Evolutionary conservation across 1,140 invertebrate genomes (phyloP), one percentile per base, ranked within the genome.

Genomic region (Pogonognathellus flavescens): DNA sequence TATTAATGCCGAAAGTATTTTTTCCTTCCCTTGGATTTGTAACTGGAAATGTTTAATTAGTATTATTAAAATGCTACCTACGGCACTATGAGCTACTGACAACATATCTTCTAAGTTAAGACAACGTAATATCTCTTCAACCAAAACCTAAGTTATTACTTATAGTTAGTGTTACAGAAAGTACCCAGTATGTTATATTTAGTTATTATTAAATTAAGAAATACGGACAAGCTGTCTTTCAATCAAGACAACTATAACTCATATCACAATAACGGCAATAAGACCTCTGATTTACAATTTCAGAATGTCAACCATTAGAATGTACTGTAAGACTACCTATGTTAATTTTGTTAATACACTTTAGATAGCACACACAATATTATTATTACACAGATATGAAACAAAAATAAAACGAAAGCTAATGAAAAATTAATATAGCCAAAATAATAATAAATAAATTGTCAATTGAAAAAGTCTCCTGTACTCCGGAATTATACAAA

Each of bases 171-270:
- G 53, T 55, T 66, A 25, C 22, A 25, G 62, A 66, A 66, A 66
- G 62, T 66, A 66, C 62, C 22, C 62, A 66, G 14, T 66, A 66
- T 66, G 20, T 22, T 66, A 66, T 66, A 55, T 5, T 55, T 55
- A 66, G 62, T 66, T 66, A 66, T 66, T 20, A 66, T 66, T 66
- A 66, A 66, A 66, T 66, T 66, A 66, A 66, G 62, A 66, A 66
- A 66, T 66, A 66, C 25, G 62, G 62, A 66, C 62, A 66, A 66
- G 62, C 25, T 5, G 62, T 66, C 62, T 66, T 25, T 25, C 62
- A 66, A 66, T 66, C 20, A 66, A 31, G 62, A 66, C 62, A 13
- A 66, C 20, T 31, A 13, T 66, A 66, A 66, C 62, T 66, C 62
- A 66, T 66, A 66, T 66, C 62, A 66, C 62, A 66, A 66, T 66